Percentiles rank a stretch among this genome's conserved stretches.
phyloP scores from a whole-genome alignment of 2,113 vertebrate species.

The Tupaia tana region DNA sequence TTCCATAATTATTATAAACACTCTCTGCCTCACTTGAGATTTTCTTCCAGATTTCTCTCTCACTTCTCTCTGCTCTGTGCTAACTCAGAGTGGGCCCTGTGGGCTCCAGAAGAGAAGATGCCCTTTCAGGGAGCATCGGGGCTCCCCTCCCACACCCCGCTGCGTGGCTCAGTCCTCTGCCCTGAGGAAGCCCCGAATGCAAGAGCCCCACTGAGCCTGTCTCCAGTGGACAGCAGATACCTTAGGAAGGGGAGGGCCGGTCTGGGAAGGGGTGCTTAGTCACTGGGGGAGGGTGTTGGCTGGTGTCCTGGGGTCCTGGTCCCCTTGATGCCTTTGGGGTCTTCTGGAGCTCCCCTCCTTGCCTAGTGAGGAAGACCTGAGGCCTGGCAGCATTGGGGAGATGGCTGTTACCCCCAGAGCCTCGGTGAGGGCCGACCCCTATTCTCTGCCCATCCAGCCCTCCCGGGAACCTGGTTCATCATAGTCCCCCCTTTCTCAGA shows the following conservation, averaged over 20 bases:
- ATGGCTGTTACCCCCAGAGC: background rate
- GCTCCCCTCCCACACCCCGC: background rate
- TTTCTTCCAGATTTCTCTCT: background rate
- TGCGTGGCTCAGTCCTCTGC: background rate
- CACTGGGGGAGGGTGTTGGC: too few species aligned
- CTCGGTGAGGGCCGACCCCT: accelerated
- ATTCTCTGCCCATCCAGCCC: background rate
- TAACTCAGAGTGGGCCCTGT: background rate
- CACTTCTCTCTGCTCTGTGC: background rate
- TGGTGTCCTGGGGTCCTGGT: background rate
- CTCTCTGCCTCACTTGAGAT: background rate
- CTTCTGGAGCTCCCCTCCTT: too few species aligned
- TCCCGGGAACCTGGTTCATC: accelerated
- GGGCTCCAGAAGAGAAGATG: background rate
- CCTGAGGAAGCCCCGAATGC: background rate
- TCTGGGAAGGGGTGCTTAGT: background rate
- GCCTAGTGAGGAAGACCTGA: background rate
- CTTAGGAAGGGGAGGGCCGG: background rate
- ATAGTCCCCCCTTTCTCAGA: background rate
- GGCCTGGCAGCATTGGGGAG: background rate
- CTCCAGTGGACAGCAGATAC: background rate
- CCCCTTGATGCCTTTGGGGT: too few species aligned
- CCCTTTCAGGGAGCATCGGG: background rate
- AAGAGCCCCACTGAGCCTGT: accelerated
- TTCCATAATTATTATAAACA: constrained; percentile 46